Base-by-base conservation (phyloP, 2,888 invertebrate genomes). In the Drosophila atroscutellata region DNA sequence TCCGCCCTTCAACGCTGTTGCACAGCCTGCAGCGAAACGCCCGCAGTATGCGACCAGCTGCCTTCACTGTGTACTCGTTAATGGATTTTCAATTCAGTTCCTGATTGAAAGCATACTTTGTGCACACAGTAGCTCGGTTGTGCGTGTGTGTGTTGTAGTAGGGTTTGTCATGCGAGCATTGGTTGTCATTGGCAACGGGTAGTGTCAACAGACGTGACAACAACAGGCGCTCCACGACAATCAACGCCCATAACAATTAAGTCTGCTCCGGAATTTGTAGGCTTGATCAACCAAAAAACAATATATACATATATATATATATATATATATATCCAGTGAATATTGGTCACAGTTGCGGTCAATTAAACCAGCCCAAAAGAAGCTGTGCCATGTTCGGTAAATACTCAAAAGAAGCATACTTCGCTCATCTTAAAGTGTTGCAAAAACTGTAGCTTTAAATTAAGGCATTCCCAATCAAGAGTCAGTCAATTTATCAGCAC, bases 21-120 rank as follows among this genome's bases (percentile, higher is more conserved):
- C 24, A n/a, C 56, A 30, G 52, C 50, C 37, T 36, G 42, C 51
- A 24, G 54, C 24, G 68, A 42, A 42, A 24, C 58, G 45, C 47
- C 67, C 62, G 66, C 77, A 59, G 58, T 59, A 62, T 64, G 76
- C 60, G 66, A 75, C 72, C 74, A 78, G 69, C 60, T 70, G 71
- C 58, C 82, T 69, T 73, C 66, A 67, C 86, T 78, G 74, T 89
- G 86, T 89, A 80, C 84, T 89, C 90, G 89, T 87, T 87, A 87
- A 87, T 87, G 87, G 90, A 87, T 90, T 90, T 87, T 87, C 87
- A 90, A 87, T 87, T 90, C 87, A 90, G 85, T 81, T 89, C 80
- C 86, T 86, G 86, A 89, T 86, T 90, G 90, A 89, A 86, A 89
- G 90, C 90, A 86, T 90, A 90, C 81, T 83, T 80, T 87, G 72